phyloP scores from a whole-genome alignment of 2,113 vertebrate species.

The Cololabis saira region DNA sequence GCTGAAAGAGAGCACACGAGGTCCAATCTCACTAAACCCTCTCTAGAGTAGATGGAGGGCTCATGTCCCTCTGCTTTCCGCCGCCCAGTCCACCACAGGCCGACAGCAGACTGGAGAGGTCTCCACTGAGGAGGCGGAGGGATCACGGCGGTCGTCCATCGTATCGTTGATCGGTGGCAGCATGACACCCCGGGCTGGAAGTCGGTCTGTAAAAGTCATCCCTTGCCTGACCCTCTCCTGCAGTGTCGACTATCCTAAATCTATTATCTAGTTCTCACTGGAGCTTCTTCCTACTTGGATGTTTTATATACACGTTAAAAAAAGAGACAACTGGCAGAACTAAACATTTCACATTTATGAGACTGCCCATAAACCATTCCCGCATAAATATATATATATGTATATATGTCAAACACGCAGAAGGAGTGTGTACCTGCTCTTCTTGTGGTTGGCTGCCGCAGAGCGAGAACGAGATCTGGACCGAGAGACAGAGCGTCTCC shows the following conservation, averaged over 20 bases:
- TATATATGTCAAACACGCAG: constrained; percentile 11
- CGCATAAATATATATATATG: too few species aligned
- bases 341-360: constrained; percentile 30
- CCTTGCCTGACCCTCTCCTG: constrained; percentile 50
- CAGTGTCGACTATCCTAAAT: constrained; percentile 17
- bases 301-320: constrained; percentile 16
- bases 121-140: constrained; percentile 12
- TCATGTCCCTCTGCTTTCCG: constrained; percentile 18
- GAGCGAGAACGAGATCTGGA: constrained; percentile 78
- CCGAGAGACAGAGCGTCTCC: constrained; percentile 66
- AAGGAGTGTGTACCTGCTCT: constrained; percentile 71
- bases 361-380: constrained; percentile 23
- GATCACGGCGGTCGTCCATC: constrained; percentile 31
- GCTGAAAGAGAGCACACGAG: constrained; percentile 47
- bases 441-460: constrained; percentile 75
- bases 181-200: constrained; percentile 18
- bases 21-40: constrained; percentile 28
- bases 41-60: constrained; percentile 23
- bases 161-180: constrained; percentile 32
- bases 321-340: constrained; percentile 23
- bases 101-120: constrained; percentile 43
- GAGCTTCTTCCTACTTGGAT: background rate
- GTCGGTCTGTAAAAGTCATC: constrained; percentile 22
- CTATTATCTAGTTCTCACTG: constrained; percentile 21
- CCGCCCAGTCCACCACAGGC: constrained; percentile 35